phyloP scores from a whole-genome alignment of 2,113 vertebrate genomes.

The Microcebus ravelobensis region DNA sequence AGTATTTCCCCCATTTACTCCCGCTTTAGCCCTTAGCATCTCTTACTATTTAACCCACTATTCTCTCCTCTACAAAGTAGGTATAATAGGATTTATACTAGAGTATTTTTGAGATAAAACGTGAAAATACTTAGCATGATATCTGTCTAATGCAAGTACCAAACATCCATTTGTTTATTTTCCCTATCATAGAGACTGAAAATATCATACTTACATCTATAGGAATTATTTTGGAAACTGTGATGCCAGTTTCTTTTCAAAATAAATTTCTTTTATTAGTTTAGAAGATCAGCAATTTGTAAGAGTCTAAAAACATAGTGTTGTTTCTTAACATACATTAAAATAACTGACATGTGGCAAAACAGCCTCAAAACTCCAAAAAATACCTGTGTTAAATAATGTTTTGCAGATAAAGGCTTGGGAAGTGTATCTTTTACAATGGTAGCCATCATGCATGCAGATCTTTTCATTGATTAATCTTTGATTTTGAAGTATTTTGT shows the following conservation, averaged over 20 bases:
- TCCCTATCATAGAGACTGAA: neutral
- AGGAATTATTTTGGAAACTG: constrained; percentile 4
- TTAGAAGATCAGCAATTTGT: neutral
- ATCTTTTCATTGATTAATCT: neutral
- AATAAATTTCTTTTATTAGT: constrained; percentile 30
- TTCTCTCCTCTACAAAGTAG: neutral
- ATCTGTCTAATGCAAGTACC: neutral
- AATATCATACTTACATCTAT: neutral
- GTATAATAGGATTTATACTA: neutral
- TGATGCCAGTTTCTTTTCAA: neutral
- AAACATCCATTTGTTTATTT: constrained; percentile 17
- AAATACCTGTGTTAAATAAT: neutral
- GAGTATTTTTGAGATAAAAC: constrained; percentile 12
- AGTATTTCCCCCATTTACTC: neutral
- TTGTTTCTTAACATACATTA: neutral
- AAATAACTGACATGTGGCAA: neutral
- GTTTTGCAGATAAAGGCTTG: neutral
- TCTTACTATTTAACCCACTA: neutral
- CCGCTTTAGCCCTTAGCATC: neutral
- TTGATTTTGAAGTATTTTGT: constrained; percentile 46
- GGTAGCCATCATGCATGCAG: neutral
- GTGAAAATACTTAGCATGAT: neutral
- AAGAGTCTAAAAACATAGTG: neutral
- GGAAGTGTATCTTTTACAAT: neutral
- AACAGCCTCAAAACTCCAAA: neutral